Evolutionary conservation across 2,113 vertebrate genomes (phyloP).

Genomic region (Vireo altiloquus): DNA sequence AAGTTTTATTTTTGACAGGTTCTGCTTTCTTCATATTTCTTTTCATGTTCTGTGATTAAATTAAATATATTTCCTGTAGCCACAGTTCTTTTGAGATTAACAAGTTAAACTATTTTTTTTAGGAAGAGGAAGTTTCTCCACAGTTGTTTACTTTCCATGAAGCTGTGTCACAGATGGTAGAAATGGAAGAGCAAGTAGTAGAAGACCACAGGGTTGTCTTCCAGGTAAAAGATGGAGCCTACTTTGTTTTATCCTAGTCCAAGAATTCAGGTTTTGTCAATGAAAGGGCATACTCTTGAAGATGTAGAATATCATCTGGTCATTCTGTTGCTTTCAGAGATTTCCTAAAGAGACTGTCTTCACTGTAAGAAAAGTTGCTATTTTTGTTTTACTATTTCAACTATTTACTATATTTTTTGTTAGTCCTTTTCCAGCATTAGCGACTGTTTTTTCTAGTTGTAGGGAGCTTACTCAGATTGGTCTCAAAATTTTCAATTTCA

Average conservation of each 20-base stretch:
- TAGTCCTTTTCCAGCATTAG: background rate
- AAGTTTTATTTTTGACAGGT: background rate
- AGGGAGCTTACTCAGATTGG: background rate
- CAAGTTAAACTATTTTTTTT: background rate
- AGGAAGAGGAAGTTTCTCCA: slow-evolving; percentile 79
- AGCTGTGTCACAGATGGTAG: too few species aligned
- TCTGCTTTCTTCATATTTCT: background rate
- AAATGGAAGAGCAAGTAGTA: background rate
- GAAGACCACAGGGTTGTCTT: slow-evolving; percentile 95
- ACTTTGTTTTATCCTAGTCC: background rate
- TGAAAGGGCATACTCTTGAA: background rate
- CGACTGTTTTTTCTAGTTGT: background rate
- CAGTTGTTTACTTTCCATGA: too few species aligned
- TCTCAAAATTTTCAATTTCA: background rate
- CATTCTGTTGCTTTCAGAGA: background rate
- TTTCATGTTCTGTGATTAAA: background rate
- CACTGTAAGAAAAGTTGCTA: background rate
- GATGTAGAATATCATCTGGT: background rate
- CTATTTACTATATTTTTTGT: background rate
- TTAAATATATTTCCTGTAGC: background rate
- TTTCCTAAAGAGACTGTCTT: background rate
- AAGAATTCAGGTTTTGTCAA: background rate
- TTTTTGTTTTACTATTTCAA: background rate
- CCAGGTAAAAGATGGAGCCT: slow-evolving; percentile 77
- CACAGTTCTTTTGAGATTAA: background rate